These are phyloP conservation scores for Pocillopora grandis DNA, from an alignment of 92 coral and sea anemone species.

Conservation along the genomic window DNA sequence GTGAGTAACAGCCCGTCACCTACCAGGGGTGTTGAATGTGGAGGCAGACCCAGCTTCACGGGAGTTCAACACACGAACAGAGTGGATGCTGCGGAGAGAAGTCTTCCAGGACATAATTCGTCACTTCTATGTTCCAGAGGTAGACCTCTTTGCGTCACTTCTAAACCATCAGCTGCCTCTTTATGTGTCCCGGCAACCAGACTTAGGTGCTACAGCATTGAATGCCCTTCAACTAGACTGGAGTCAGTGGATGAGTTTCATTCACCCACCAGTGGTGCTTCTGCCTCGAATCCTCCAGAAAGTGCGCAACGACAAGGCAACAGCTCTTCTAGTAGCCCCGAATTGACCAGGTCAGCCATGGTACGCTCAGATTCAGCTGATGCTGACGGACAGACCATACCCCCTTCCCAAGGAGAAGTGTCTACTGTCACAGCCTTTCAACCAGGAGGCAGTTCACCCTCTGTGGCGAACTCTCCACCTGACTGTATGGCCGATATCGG, in stretches of 20 bases:
- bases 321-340: slow-evolving; percentile 54
- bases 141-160: slow-evolving; percentile 1
- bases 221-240: slow-evolving; percentile 54
- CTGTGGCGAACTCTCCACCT: slow-evolving; percentile 58
- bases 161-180: slow-evolving; percentile 25
- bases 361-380: slow-evolving; percentile 48
- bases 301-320: slow-evolving; percentile 43
- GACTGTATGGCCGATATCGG: slow-evolving; percentile 64
- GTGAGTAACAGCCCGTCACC: slow-evolving; percentile 50
- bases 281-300: slow-evolving; percentile 47
- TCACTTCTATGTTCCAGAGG: slow-evolving; percentile 6
- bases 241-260: slow-evolving; percentile 57
- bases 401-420: slow-evolving; percentile 45
- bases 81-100: slow-evolving; percentile 42
- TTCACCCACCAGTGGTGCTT: slow-evolving; percentile 57
- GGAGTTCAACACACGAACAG: slow-evolving; percentile 49
- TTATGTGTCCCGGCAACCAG: slow-evolving; percentile 47
- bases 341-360: slow-evolving; percentile 59
- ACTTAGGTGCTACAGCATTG: slow-evolving; percentile 39
- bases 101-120: slow-evolving; percentile 18
- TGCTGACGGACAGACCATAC: slow-evolving; percentile 43
- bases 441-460: slow-evolving; percentile 51
- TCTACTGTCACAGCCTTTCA: slow-evolving; percentile 52
- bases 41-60: slow-evolving; percentile 61
- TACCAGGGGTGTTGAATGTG: slow-evolving; percentile 52